Evolutionary conservation across 2,888 invertebrate species (phyloP), one percentile per base, ranked within the genome.

Genomic region (Drosophila meridionalis): DNA sequence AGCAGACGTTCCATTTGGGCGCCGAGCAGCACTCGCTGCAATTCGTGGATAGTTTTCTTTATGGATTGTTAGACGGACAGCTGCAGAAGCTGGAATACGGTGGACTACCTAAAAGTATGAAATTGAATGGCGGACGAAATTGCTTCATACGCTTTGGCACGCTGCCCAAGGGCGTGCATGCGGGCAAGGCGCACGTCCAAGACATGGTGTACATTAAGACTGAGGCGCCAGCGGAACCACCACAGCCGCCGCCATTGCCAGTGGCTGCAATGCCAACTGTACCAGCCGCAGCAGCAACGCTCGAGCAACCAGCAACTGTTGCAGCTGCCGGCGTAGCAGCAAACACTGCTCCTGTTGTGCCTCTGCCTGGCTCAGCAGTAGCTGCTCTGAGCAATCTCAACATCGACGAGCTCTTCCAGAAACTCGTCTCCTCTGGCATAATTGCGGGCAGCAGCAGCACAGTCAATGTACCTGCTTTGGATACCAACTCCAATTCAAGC

Each of bases 401-500:
- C 88, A 96, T 99, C 32, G 96, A 95, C 73, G 97, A 97, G 79
- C 93, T 99, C 36, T 97, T 98, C 91, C 96, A 97, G 73, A 97
- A 97, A 92, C 93, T 99, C 8, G 96, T 98, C 1, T 96, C 96
- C 0, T 96, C 97, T 2, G 98, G 97, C n/a, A 96, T 97, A 57
- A 95, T 97, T 42, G 95, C 90, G 26, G 84, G 73, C 73, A 65
- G 63, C 76, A 14, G 58, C 63, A 42, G 59, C 77, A 28, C 42
- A 48, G 14, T 34, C 58, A 67, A 14, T 32, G 36, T 69, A 48
- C 59, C 61, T 62, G 58, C 77, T 47, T 43, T 59, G 3, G 76
- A 61, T 20, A 36, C 57, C 7, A 57, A 38, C 12, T 43, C 73
- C 2, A 60, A n/a, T 30, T 48, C 55, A 0, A 80, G 50, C 45